phyloP scores from a whole-genome alignment of 2,113 vertebrate species.

The Cyprinodon tularosa region DNA sequence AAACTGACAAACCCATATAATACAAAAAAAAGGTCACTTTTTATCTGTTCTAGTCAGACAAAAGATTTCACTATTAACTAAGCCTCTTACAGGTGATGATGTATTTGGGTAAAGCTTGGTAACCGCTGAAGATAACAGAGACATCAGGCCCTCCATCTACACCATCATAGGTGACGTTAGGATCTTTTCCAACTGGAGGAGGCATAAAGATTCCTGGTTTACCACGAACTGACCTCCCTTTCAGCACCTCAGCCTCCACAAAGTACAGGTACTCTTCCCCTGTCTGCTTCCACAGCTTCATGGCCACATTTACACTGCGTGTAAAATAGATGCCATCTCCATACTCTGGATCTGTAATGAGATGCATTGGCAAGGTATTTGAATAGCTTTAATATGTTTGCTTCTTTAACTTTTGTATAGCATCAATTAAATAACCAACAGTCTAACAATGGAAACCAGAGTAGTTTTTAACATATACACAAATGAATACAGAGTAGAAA shows the following conservation, averaged over 20 bases:
- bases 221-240: conserved; percentile 66
- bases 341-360: conserved; percentile 75
- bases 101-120: conserved; percentile 83
- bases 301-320: conserved; percentile 28
- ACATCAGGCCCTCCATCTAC: conserved; percentile 37
- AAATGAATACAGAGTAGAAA: no score
- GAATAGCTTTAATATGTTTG: no score
- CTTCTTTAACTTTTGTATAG: no score
- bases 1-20: no score
- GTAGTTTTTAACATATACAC: no score
- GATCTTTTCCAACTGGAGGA: conserved; percentile 37
- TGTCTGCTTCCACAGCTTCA: conserved; percentile 33
- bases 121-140: conserved; percentile 83
- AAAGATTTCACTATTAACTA: no score
- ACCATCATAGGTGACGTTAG: conserved; percentile 69
- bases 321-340: conserved; percentile 90
- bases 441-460: no score
- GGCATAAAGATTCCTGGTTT: conserved; percentile 63
- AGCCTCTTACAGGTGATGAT: conserved; percentile 79
- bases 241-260: conserved; percentile 87
- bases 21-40: no score
- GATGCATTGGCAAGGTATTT: background rate
- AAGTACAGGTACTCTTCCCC: conserved; percentile 77
- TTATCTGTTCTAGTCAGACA: no score
- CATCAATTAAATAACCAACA: no score